phyloP scores from a whole-genome alignment of 2,113 vertebrate genomes.

The Egretta garzetta region DNA sequence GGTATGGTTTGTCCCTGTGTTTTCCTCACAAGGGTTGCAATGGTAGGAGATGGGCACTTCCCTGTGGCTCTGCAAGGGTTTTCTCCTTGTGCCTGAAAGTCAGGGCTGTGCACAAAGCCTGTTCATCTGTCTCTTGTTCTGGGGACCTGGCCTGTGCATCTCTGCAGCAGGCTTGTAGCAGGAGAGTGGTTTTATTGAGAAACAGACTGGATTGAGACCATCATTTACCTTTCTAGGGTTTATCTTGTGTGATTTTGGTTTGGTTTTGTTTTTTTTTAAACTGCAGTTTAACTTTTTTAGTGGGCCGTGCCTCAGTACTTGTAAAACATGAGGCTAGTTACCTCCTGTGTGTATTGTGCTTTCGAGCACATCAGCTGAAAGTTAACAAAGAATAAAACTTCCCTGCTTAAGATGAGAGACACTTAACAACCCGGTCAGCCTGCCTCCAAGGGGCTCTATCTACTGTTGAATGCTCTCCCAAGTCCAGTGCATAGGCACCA shows the following conservation, averaged over 20 bases:
- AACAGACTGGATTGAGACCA: rapidly evolving
- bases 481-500: not conserved
- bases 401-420: no score
- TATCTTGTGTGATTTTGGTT: not conserved
- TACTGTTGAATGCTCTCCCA: not conserved
- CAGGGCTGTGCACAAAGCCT: not conserved
- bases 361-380: not conserved
- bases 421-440: not conserved
- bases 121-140: not conserved
- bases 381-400: not conserved
- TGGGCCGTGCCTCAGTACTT: not conserved
- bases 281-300: not conserved
- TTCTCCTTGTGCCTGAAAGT: not conserved
- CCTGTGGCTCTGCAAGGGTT: not conserved
- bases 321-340: not conserved
- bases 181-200: not conserved
- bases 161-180: not conserved
- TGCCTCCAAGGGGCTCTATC: not conserved
- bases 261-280: not conserved
- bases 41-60: not conserved
- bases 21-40: rapidly evolving
- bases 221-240: not conserved
- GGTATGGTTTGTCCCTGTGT: not conserved
- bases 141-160: no score
- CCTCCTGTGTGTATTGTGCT: not conserved